phyloP scores from a whole-genome alignment of 2,113 vertebrate genomes.

The Orthonyx spaldingii region DNA sequence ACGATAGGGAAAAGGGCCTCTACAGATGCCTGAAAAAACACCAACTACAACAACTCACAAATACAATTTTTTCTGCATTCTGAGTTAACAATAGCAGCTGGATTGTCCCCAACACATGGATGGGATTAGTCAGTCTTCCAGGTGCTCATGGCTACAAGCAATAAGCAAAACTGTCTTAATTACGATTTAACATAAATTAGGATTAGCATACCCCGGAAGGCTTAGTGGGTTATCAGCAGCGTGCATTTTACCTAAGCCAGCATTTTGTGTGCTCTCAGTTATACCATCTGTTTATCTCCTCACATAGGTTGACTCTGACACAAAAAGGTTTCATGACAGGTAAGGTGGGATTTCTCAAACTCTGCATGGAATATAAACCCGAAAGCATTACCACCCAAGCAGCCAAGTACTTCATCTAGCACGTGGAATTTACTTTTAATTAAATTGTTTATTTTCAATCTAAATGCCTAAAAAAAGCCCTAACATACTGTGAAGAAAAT shows the following conservation, averaged over 20 bases:
- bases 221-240: constrained; percentile 12
- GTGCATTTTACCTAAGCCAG: not conserved
- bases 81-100: not conserved
- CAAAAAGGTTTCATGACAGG: not conserved
- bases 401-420: not conserved
- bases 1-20: accelerated
- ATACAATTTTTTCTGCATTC: not conserved
- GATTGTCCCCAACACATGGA: not conserved
- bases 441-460: not conserved
- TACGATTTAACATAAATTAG: constrained; percentile 16
- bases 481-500: not conserved
- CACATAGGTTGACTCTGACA: not conserved
- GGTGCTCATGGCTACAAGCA: not conserved
- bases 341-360: not conserved
- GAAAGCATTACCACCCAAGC: not conserved
- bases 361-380: not conserved
- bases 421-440: not conserved
- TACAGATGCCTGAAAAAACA: not conserved
- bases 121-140: constrained; percentile 25
- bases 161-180: constrained; percentile 14
- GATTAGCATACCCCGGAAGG: not conserved
- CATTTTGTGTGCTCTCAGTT: not conserved
- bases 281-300: not conserved
- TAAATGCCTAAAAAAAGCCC: not conserved
- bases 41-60: not conserved